Conservation (phyloP, 2,797 vertebrate species). For the Scomberomorus guttatus region DNA sequence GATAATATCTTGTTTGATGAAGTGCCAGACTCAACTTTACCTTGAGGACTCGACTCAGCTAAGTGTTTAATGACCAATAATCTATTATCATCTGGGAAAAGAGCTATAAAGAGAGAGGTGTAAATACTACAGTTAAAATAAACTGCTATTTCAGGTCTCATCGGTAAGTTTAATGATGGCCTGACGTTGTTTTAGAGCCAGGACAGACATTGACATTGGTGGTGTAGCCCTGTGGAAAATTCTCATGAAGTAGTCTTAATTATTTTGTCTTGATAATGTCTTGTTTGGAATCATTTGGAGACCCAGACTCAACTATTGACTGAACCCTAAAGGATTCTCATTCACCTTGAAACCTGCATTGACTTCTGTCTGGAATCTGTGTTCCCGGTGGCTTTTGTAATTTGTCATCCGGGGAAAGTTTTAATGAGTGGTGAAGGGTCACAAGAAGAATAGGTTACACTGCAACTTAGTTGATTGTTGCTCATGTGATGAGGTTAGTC, state of each 20-base stretch:
- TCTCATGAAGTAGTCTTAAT: not conserved
- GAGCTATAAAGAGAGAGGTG: not conserved
- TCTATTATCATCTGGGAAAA: not conserved
- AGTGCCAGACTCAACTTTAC: not conserved
- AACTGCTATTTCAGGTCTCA: not conserved
- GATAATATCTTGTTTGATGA: not conserved
- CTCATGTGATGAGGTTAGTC: too few relatives aligned
- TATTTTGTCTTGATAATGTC: not conserved
- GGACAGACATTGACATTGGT: too few relatives aligned
- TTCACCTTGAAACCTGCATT: conserved; percentile 8
- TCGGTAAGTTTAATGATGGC: not conserved
- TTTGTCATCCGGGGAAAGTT: not conserved
- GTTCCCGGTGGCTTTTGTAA: not conserved
- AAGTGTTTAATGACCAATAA: not conserved
- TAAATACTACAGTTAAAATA: too few relatives aligned
- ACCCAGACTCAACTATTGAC: conserved; percentile 9
- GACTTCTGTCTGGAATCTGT: not conserved
- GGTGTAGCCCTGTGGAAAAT: not conserved
- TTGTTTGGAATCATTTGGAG: not conserved
- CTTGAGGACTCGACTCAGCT: not conserved
- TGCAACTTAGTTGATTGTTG: too few relatives aligned
- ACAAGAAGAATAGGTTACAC: not conserved
- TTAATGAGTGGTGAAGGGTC: not conserved
- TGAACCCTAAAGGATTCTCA: not conserved
- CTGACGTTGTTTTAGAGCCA: not conserved